Evolutionary conservation across 2,888 invertebrate genomes (phyloP), one percentile per base, ranked within the genome.

Genomic region (Agonopterix subpropinquella): DNA sequence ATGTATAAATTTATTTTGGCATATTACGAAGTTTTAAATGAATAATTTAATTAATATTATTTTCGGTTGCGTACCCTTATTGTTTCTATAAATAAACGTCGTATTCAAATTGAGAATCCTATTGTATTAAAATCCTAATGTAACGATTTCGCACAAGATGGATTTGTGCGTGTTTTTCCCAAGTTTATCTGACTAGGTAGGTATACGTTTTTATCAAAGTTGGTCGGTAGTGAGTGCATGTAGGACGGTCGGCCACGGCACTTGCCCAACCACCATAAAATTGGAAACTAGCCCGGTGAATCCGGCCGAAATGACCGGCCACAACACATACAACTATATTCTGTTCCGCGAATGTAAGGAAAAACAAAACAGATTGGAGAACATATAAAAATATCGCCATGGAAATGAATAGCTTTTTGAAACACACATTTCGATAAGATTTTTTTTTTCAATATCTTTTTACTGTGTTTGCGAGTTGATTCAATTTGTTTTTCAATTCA

Each of bases 241-340:
- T 51, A 54, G 55, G 54, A 58, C 58, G 62, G 65, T 58, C 61
- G 56, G 59, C 62, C 60, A 57, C 61, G 59, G 62, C 62, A 65
- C 71, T 67, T 83, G 82, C 73, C 64, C 81, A 82, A 78, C 85
- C 85, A 85, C 84, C 80, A 85, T 86, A 78, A 85, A 87, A 86
- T 87, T 85, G 84, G 80, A 83, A 74, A 79, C 83, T 77, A 78
- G 75, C 67, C 66, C 67, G 68, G 61, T 60, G 65, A 60, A 62
- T 61, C 61, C 68, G 67, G 54, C 66, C 70, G 65, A 75, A 80
- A 78, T 73, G 70, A 77, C 75, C 71, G 70, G 54, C 57, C 56
- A 54, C 62, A 66, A 73, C 66, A 63, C 67, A 68, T 63, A 66
- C 69, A 69, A 71, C 69, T 71, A 66, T 68, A 65, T 41, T 42